Evolutionary conservation across 2,113 vertebrate genomes (phyloP).

Genomic region (Marmota flaviventris): DNA sequence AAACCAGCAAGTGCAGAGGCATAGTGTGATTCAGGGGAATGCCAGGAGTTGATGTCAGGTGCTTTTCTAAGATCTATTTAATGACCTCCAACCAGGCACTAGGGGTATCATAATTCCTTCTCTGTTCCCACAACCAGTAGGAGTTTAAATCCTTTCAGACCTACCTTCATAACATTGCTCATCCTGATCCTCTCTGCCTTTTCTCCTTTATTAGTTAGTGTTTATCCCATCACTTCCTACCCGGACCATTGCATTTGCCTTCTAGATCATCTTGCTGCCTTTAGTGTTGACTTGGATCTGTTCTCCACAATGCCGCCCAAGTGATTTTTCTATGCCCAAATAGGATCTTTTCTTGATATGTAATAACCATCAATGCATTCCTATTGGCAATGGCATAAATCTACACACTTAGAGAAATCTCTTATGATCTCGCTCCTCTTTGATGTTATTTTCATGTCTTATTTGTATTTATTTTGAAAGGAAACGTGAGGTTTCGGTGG

Average conservation of each 20-base stretch:
- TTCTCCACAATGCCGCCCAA: neutral
- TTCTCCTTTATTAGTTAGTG: neutral
- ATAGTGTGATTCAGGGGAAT: neutral
- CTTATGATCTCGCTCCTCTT: neutral
- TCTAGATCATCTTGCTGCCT: constrained; percentile 25
- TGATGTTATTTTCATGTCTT: constrained; percentile 29
- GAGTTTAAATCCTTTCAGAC: neutral
- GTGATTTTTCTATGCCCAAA: neutral
- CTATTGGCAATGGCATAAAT: neutral
- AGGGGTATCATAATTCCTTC: neutral
- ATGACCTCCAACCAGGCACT: neutral
- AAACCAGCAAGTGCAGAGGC: neutral
- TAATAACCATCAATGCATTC: neutral
- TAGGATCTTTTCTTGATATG: neutral
- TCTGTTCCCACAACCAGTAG: neutral
- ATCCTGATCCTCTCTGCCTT: neutral
- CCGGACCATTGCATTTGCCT: neutral
- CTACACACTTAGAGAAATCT: neutral
- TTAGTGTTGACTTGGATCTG: neutral
- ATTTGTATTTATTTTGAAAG: constrained; percentile 23
- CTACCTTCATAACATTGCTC: neutral
- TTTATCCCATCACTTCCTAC: neutral
- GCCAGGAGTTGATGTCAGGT: neutral
- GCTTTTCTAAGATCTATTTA: neutral
- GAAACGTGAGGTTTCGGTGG: neutral